These are phyloP conservation scores for Nilaparvata lugens DNA, from an alignment of 1,140 invertebrate genomes.

Conservation along the genomic window DNA sequence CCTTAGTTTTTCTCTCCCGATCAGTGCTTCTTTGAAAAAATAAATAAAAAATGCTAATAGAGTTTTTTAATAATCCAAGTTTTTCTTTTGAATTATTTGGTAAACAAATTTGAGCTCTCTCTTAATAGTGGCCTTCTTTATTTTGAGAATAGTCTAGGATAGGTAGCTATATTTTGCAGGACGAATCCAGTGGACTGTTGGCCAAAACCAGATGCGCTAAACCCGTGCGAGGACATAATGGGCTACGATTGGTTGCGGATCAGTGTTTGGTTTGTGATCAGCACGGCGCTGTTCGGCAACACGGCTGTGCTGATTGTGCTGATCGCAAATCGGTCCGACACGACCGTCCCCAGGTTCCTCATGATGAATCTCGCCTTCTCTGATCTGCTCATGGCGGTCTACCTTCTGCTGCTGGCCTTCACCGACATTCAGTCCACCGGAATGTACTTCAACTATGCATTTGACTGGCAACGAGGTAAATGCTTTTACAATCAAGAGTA, in stretches of 20 bases:
- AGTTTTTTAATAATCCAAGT: too few species aligned
- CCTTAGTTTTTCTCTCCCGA: too few species aligned
- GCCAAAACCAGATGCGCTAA: slow-evolving; percentile 51
- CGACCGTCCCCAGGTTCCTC: slow-evolving; percentile 52
- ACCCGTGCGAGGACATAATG: slow-evolving; percentile 60
- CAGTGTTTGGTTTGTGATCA: slow-evolving; percentile 51
- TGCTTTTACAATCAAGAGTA: too few species aligned
- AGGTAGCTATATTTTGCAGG: slow-evolving; percentile 5
- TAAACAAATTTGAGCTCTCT: too few species aligned
- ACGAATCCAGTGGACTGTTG: slow-evolving; percentile 37
- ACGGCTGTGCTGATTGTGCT: slow-evolving; percentile 45
- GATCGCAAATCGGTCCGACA: slow-evolving; percentile 28
- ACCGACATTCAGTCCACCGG: slow-evolving; percentile 50
- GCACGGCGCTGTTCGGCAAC: slow-evolving; percentile 46
- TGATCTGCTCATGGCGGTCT: slow-evolving; percentile 55
- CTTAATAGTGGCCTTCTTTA: too few species aligned
- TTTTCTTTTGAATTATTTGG: too few species aligned
- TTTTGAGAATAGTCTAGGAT: not conserved
- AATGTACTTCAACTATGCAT: slow-evolving; percentile 57
- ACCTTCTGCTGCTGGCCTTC: slow-evolving; percentile 50
- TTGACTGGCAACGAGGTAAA: slow-evolving; percentile 52
- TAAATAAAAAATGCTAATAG: too few species aligned
- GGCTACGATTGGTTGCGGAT: slow-evolving; percentile 36
- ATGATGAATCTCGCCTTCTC: slow-evolving; percentile 60
- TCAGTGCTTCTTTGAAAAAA: too few species aligned